Evolutionary conservation across 2,888 invertebrate species (phyloP), one percentile per base, ranked within the genome.

Genomic region (Lobophora halterata): DNA sequence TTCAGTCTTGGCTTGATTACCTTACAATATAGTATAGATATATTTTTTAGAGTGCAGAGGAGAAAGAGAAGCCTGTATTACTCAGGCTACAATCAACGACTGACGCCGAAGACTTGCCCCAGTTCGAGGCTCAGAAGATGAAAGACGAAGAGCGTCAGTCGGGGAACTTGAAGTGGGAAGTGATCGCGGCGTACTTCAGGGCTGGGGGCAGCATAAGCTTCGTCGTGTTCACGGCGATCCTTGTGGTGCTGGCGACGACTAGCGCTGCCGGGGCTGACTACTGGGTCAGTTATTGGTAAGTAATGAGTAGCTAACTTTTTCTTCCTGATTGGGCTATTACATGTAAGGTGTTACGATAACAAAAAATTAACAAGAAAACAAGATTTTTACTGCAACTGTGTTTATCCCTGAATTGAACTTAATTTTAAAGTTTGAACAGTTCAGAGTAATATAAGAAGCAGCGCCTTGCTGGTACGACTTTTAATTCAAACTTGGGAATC

Each of bases 261-360:
- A 64, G 89, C n/a, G 91, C 90, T 1, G 93, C 91, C 41, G 73
- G 87, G 1, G 90, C 90, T 0, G 95, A 95, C 66, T 93, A 89
- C 59, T 94, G 91, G 88, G 86, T 94, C 33, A 90, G 91, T 46
- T 91, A 87, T 62, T 93, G 92, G 92, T 91, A 65, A 80, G 81
- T 36, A 6, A 12, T n/a, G n/a, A n/a, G n/a, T n/a, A n/a, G n/a
- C 33, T 20, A 12, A 26, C 26, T 20, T 35, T n/a, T n/a, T n/a
- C n/a, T n/a, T n/a, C n/a, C n/a, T n/a, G n/a, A n/a, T n/a, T n/a
- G n/a, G n/a, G n/a, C n/a, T n/a, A n/a, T n/a, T n/a, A n/a, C n/a
- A n/a, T n/a, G n/a, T n/a, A n/a, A n/a, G n/a, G n/a, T n/a, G n/a
- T n/a, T n/a, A n/a, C n/a, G n/a, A n/a, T n/a, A n/a, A n/a, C n/a